Evolutionary conservation across 2,797 vertebrate genomes (phyloP).

Genomic region (Gymnocypris eckloni): DNA sequence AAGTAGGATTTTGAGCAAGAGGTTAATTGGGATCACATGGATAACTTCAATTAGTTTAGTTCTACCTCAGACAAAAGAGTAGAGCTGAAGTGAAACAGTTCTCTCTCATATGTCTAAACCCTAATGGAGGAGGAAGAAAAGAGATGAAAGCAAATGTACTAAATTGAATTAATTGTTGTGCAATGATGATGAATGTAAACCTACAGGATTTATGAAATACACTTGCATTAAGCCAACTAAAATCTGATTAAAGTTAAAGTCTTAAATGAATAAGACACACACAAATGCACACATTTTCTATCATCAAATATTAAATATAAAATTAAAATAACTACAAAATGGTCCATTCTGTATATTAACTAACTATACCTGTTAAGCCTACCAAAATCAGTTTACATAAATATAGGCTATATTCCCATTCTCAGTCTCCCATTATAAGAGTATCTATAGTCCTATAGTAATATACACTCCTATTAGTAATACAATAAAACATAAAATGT

Average conservation of each 20-base stretch:
- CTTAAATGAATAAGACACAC: background rate
- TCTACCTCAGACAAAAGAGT: conserved; percentile 1
- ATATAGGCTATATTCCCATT: background rate
- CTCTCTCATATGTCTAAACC: background rate
- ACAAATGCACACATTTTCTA: background rate
- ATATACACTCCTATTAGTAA: background rate
- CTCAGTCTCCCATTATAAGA: background rate
- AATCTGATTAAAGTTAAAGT: background rate
- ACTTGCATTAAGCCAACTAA: background rate
- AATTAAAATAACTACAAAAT: background rate
- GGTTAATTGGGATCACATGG: conserved; percentile 39
- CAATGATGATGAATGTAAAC: background rate
- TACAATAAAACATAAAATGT: background rate
- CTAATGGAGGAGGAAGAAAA: background rate
- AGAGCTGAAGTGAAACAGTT: background rate
- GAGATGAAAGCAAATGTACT: background rate
- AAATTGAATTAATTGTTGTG: background rate
- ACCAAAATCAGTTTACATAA: background rate
- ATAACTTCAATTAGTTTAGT: conserved; percentile 27
- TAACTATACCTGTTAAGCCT: background rate
- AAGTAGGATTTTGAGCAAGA: conserved; percentile 1
- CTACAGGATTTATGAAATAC: background rate
- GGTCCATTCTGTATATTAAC: background rate
- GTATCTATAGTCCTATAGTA: background rate
- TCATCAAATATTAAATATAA: background rate